Evolutionary conservation across 1,140 invertebrate species (phyloP).

Genomic region (Holcopasites calliopsidis): DNA sequence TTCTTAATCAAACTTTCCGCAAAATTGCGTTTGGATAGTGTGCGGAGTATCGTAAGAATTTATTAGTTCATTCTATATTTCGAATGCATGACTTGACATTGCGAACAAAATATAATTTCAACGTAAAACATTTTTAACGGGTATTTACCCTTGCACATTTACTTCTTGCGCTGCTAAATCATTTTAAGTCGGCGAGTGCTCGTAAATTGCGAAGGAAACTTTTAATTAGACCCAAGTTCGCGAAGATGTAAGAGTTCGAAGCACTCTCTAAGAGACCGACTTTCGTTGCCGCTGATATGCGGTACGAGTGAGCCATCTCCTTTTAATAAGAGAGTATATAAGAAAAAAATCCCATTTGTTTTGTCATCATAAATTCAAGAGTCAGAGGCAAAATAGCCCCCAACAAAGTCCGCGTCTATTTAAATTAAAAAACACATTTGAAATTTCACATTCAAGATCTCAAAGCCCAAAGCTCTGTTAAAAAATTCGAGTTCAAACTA

Average conservation of each 20-base stretch:
- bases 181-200: conserved; percentile 10
- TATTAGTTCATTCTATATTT: not conserved
- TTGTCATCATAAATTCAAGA: too few species aligned
- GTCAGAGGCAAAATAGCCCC: too few species aligned
- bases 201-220: conserved; percentile 32
- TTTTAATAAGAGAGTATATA: not conserved
- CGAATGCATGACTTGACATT: too few species aligned
- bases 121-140: conserved; percentile 9
- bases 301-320: not conserved
- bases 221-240: conserved; percentile 45
- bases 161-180: conserved; percentile 5
- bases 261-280: not conserved
- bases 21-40: not conserved
- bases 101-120: not conserved
- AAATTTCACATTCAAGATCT: too few species aligned
- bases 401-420: too few species aligned
- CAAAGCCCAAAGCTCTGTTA: too few species aligned
- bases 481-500: not conserved
- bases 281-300: conserved; percentile 12
- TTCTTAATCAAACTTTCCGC: not conserved
- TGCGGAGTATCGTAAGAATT: not conserved
- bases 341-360: not conserved
- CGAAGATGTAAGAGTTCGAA: conserved; percentile 7
- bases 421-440: too few species aligned
- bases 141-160: conserved; percentile 1